phyloP scores from a whole-genome alignment of 2,888 invertebrate genomes.

The Nymphalis c-album region DNA sequence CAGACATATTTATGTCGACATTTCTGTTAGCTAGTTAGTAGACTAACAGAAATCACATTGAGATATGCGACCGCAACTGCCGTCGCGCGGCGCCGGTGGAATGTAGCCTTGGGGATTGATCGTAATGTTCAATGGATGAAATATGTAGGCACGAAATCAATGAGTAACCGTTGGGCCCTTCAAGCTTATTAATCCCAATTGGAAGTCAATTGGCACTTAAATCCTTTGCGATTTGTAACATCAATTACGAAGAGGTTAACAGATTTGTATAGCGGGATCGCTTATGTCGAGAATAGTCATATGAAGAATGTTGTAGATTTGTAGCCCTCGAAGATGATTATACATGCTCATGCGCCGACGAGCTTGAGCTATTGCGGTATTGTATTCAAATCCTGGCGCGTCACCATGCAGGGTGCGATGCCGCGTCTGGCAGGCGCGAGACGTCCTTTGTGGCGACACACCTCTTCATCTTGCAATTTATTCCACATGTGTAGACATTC shows the following conservation, averaged over 20 bases:
- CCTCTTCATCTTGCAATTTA: constrained; percentile 21
- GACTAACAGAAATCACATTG: constrained; percentile 55
- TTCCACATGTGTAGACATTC: constrained; percentile 1
- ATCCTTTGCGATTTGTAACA: constrained; percentile 56
- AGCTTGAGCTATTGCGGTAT: constrained; percentile 76
- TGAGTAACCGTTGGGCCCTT: constrained; percentile 56
- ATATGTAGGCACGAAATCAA: constrained; percentile 55
- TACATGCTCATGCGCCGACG: constrained; percentile 72
- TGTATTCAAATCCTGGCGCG: constrained; percentile 77
- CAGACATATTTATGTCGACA: constrained; percentile 61
- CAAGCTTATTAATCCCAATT: constrained; percentile 66
- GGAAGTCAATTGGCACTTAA: constrained; percentile 63
- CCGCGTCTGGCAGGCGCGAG: constrained; percentile 24
- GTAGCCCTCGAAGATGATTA: constrained; percentile 67
- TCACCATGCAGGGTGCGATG: constrained; percentile 46
- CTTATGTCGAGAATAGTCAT: constrained; percentile 18
- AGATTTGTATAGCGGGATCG: constrained; percentile 27
- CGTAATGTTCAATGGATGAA: constrained; percentile 57
- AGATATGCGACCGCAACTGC: constrained; percentile 52
- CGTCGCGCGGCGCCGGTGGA: constrained; percentile 46
- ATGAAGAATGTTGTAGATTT: constrained; percentile 66
- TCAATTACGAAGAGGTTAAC: constrained; percentile 50
- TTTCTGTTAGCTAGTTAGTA: constrained; percentile 49
- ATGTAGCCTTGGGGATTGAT: constrained; percentile 58
- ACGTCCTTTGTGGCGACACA: constrained; percentile 28